Base-by-base conservation (phyloP, 2,113 vertebrate species). In the Asarcornis scutulata region DNA sequence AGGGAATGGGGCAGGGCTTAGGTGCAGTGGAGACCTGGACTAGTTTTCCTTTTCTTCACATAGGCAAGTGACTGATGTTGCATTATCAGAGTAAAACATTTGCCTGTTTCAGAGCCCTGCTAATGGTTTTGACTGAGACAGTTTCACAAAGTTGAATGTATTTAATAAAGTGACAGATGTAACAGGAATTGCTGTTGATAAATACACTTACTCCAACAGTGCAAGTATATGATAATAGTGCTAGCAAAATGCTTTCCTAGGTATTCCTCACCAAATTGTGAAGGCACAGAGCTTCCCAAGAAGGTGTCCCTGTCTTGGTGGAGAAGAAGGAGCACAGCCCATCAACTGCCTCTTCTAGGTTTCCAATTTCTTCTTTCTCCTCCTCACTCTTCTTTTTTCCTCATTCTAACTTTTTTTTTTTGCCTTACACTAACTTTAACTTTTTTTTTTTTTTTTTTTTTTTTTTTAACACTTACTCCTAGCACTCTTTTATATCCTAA, bases 1-100 rank as follows among this genome's bases (percentile, higher is more conserved):
- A 86, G 66, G 29, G 42, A 31, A 55, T 17, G 25, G 32, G 62
- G 18, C 16, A 84, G 20, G 23, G 42, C 29, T 88, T 15, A 13
- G 25, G 9, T 15, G 20, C 25, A 58, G 21, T 31, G 32, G n/a
- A 44, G 18, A 5, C 2, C 9, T 58, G 55, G 20, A 40, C 17
- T 67, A 3, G n/a, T 16, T 50, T 67, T 32, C 5, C 2, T 6
- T 16, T 6, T 31, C 53, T 29, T 6, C 1, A 4, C 6, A 11
- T 7, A 32, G 46, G 38, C 36, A 25, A 14, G 31, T 32, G 27
- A 23, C 3, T 36, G n/a, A 48, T 48, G 20, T 22, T 48, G 46
- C 20, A 48, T 48, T 50, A 50, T 23, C 23, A 50, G 50, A 25
- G 50, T 50, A 6, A 50, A 50, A 50, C 50, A 13, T 50, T 50